Percentiles rank a stretch among this genome's conserved stretches.
Evolutionary conservation across 2,888 invertebrate species (phyloP).

Genomic region (Cremastinae sp.): DNA sequence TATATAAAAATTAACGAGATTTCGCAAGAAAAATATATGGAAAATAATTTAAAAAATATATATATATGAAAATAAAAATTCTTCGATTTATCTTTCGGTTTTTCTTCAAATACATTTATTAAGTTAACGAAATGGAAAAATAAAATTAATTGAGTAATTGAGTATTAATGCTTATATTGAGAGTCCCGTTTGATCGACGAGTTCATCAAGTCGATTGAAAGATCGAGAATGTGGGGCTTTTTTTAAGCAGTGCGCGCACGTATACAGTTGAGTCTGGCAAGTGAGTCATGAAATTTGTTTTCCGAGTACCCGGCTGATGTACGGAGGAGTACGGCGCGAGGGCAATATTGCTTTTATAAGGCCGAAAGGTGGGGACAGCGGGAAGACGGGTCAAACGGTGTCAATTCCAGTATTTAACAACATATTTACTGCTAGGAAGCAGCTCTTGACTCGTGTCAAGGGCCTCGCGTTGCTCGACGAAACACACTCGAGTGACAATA

Average conservation of each 20-base stretch:
- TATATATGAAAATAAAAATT: too few species aligned
- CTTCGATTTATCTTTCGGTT: too few species aligned
- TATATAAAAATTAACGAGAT: too few species aligned
- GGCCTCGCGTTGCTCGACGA: too few species aligned
- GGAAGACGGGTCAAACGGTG: conserved; percentile 78
- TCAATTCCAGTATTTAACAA: conserved; percentile 78
- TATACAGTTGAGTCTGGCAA: conserved; percentile 61
- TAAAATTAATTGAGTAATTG: too few species aligned
- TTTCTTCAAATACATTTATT: too few species aligned
- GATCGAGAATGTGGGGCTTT: conserved; percentile 48
- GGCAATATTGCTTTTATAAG: conserved; percentile 39
- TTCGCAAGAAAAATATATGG: too few species aligned
- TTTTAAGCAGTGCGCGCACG: conserved; percentile 58
- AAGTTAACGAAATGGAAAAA: too few species aligned
- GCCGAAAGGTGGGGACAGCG: conserved; percentile 64
- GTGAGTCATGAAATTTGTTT: conserved; percentile 63
- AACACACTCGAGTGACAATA: too few species aligned
- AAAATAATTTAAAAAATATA: too few species aligned
- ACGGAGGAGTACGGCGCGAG: conserved; percentile 45
- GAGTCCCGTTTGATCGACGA: conserved; percentile 6
- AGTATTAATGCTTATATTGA: too few species aligned
- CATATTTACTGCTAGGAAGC: conserved; percentile 67
- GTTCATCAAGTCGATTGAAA: conserved; percentile 10
- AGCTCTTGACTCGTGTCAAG: conserved; percentile 69
- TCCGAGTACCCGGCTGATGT: conserved; percentile 50